phyloP scores from a whole-genome alignment of 2,113 vertebrate genomes.

The Emberiza fucata region DNA sequence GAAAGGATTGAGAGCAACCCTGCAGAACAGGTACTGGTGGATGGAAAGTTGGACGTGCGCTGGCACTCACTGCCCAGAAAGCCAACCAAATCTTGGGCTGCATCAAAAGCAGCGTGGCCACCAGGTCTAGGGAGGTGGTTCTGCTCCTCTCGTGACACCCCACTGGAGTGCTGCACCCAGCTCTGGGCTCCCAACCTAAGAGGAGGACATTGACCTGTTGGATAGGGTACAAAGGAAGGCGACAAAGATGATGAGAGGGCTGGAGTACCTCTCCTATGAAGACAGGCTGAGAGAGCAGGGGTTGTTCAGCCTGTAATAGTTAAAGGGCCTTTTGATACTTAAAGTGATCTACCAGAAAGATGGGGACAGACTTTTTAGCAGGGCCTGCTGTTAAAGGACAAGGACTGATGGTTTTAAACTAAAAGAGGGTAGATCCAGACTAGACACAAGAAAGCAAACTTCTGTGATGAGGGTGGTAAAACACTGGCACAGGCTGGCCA shows the following conservation, averaged over 20 bases:
- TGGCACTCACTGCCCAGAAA: background rate
- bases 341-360: background rate
- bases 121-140: background rate
- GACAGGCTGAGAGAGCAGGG: background rate
- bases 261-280: background rate
- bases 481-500: background rate
- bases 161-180: background rate
- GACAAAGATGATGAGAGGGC: background rate
- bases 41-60: background rate
- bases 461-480: background rate
- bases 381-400: background rate
- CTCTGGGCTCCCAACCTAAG: background rate
- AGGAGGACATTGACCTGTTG: background rate
- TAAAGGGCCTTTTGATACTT: background rate
- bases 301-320: background rate
- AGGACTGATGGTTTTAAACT: background rate
- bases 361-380: background rate
- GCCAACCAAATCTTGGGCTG: background rate
- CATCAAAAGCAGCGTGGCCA: background rate
- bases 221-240: background rate
- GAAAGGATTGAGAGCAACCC: background rate
- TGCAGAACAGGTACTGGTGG: background rate
- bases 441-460: background rate
- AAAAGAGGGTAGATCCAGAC: background rate
- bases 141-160: background rate